Percentiles rank a stretch among this genome's conserved stretches.
Evolutionary conservation across 2,888 invertebrate genomes (phyloP).

Genomic region (Agrenia bidenticulata): DNA sequence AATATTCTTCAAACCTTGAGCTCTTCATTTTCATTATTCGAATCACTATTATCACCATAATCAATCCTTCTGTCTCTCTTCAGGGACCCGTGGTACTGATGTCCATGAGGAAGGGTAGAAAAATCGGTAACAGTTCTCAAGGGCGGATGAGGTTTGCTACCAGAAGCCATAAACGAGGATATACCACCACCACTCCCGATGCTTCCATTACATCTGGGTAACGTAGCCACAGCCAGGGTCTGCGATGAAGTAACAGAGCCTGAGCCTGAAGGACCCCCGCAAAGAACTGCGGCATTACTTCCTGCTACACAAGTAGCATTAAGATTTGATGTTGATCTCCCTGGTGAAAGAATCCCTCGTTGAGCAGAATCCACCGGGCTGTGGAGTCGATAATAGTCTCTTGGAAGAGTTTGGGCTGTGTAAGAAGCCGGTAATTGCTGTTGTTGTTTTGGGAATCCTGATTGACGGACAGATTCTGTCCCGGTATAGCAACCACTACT

Average conservation of each 20-base stretch:
- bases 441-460: conserved; percentile 9
- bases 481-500: neutral
- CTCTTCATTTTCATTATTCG: conserved; percentile 14
- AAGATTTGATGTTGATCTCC: conserved; percentile 7
- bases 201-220: conserved; percentile 49
- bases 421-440: conserved; percentile 13
- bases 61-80: neutral
- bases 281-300: no score
- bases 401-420: neutral
- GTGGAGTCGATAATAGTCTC: conserved; percentile 17
- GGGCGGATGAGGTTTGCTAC: conserved; percentile 48
- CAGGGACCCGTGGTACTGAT: neutral
- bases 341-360: conserved; percentile 45
- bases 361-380: conserved; percentile 18
- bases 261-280: no score
- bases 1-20: conserved; percentile 9
- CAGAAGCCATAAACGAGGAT: neutral
- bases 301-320: conserved; percentile 7
- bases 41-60: conserved; percentile 16
- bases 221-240: conserved; percentile 45
- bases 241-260: conserved; percentile 9
- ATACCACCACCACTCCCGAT: conserved; percentile 27
- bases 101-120: conserved; percentile 41
- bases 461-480: neutral
- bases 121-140: conserved; percentile 44